Conservation (phyloP, 2,797 vertebrate species). For the Epinephelus awoara region DNA sequence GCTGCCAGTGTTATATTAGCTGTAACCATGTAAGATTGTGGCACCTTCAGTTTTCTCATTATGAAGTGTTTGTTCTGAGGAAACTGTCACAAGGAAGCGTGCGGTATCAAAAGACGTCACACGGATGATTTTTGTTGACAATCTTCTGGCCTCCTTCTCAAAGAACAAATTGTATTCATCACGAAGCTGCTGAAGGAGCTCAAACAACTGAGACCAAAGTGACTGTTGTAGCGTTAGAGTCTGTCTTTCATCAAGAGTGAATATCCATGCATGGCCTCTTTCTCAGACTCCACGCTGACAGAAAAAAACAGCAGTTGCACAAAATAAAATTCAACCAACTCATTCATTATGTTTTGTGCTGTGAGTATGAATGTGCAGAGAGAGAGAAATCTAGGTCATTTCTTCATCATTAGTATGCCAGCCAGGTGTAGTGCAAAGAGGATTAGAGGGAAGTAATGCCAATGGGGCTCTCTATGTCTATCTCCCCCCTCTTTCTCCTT, state of each 20-base stretch:
- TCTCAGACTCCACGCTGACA: constrained; percentile 30
- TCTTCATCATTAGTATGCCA: constrained; percentile 80
- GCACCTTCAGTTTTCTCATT: constrained; percentile 15
- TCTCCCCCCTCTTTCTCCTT: constrained; percentile 11
- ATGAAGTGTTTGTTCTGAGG: constrained; percentile 22
- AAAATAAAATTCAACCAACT: constrained; percentile 41
- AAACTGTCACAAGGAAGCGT: neutral
- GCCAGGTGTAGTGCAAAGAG: constrained; percentile 80
- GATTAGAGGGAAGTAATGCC: constrained; percentile 74
- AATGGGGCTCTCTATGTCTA: constrained; percentile 48
- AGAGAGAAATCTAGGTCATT: constrained; percentile 79
- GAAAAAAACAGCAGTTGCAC: constrained; percentile 4
- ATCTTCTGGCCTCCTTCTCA: neutral
- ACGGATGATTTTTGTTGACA: constrained; percentile 24
- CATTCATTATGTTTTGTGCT: constrained; percentile 62
- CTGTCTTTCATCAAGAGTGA: constrained; percentile 27
- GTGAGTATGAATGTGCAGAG: constrained; percentile 46
- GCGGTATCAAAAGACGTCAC: constrained; percentile 30
- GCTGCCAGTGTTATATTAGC: constrained; percentile 17
- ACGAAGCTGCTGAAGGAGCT: constrained; percentile 8
- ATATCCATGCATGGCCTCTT: constrained; percentile 28
- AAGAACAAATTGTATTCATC: constrained; percentile 31
- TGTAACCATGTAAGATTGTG: constrained; percentile 3
- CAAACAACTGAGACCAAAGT: constrained; percentile 14
- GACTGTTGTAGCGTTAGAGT: neutral